Conservation (phyloP, 1,140 invertebrate species). For the Dreissena polymorpha region DNA sequence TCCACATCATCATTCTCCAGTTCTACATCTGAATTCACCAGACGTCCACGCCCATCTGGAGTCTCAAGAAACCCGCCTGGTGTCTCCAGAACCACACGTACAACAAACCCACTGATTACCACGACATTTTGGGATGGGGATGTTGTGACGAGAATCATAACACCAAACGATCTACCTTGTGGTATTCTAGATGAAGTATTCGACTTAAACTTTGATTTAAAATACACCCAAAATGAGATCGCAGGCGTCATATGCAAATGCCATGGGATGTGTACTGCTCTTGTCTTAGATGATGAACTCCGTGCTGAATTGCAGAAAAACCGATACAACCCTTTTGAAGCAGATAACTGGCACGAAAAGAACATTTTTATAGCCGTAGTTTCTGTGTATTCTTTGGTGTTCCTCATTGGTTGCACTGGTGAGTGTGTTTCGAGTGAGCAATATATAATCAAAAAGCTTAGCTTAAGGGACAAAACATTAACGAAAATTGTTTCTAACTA, state of each 20-base stretch:
- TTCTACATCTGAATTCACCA: too few species aligned
- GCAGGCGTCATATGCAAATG: slow-evolving; percentile 23
- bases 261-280: not conserved
- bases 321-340: not conserved
- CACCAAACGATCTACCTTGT: slow-evolving; percentile 2
- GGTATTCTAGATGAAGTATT: not conserved
- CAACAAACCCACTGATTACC: too few species aligned
- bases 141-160: too few species aligned
- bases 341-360: not conserved
- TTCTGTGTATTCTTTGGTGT: not conserved
- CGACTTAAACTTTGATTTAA: slow-evolving; percentile 21
- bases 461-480: too few species aligned
- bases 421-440: not conserved
- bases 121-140: too few species aligned
- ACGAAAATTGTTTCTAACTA: too few species aligned
- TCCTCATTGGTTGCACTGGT: slow-evolving; percentile 18
- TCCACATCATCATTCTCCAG: too few species aligned
- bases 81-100: too few species aligned
- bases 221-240: slow-evolving; percentile 21
- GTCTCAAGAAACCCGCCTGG: too few species aligned
- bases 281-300: not conserved
- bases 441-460: not conserved
- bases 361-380: slow-evolving; percentile 31
- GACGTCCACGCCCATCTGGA: too few species aligned
- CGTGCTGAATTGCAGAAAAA: not conserved